These are phyloP conservation scores for Brotula barbata DNA, from an alignment of 2,797 vertebrate genomes.

Conservation along the genomic window DNA sequence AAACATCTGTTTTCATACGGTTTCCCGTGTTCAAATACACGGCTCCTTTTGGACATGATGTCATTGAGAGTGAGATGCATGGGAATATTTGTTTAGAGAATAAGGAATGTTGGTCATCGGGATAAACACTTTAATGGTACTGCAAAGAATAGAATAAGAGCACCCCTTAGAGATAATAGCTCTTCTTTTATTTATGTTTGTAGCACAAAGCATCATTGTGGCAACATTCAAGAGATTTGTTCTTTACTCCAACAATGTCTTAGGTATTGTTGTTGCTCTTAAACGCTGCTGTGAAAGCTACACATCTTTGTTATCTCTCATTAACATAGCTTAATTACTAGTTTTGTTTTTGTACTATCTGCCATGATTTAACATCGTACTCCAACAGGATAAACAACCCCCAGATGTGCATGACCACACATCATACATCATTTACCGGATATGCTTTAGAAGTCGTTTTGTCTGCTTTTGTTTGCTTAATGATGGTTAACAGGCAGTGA, in stretches of 20 bases:
- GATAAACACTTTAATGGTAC: neutral
- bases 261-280: neutral
- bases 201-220: too few relatives aligned
- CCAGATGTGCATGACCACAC: neutral
- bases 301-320: too few relatives aligned
- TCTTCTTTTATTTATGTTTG: too few relatives aligned
- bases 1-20: constrained; percentile 42
- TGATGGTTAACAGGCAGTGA: constrained; percentile 33
- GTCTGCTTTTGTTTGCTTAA: constrained; percentile 35
- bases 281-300: too few relatives aligned
- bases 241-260: neutral
- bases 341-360: neutral
- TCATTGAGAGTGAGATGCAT: constrained; percentile 42
- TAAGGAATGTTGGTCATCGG: neutral
- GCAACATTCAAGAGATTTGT: neutral
- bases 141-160: neutral
- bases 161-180: neutral
- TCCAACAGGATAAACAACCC: neutral
- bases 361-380: neutral
- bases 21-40: constrained; percentile 54
- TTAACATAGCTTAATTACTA: neutral
- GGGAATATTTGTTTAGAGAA: constrained; percentile 28
- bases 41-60: constrained; percentile 52
- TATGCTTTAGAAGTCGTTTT: constrained; percentile 14
- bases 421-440: neutral